Evolutionary conservation across 2,113 vertebrate species (phyloP).

Genomic region (Dasyornis broadbenti): DNA sequence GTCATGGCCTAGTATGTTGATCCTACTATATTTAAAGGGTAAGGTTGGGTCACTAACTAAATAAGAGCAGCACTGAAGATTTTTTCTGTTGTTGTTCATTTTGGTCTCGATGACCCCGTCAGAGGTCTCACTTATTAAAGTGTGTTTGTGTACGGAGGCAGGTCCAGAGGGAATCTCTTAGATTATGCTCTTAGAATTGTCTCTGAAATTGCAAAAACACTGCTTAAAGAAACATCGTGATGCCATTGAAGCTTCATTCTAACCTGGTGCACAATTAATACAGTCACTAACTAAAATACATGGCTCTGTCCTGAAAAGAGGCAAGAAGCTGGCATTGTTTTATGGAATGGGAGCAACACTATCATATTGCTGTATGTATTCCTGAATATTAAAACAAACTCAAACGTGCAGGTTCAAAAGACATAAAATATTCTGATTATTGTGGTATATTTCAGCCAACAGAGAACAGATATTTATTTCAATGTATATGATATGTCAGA

Average conservation of each 20-base stretch:
- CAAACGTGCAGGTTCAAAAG: neutral
- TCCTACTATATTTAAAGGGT: conserved; percentile 62
- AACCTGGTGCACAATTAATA: neutral
- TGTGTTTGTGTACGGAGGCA: conserved; percentile 62
- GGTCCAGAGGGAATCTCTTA: conserved; percentile 65
- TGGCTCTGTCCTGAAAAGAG: neutral
- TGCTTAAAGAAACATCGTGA: conserved; percentile 52
- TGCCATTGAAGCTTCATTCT: neutral
- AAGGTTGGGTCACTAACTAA: conserved; percentile 63
- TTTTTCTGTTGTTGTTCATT: conserved; percentile 55
- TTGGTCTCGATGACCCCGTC: conserved; percentile 59
- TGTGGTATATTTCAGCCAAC: neutral
- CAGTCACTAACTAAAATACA: neutral
- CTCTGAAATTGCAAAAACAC: conserved; percentile 44
- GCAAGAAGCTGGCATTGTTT: neutral
- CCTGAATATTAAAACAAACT: neutral
- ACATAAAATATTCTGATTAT: neutral
- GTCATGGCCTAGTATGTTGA: conserved; percentile 49
- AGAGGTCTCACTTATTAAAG: conserved; percentile 70
- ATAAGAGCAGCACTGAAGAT: conserved; percentile 22
- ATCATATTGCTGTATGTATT: neutral
- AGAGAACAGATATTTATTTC: neutral
- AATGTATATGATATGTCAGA: neutral
- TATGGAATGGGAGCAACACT: neutral
- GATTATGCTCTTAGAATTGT: conserved; percentile 54